Base-by-base conservation (phyloP, 2,888 invertebrate genomes). In the Rhingia campestris region DNA sequence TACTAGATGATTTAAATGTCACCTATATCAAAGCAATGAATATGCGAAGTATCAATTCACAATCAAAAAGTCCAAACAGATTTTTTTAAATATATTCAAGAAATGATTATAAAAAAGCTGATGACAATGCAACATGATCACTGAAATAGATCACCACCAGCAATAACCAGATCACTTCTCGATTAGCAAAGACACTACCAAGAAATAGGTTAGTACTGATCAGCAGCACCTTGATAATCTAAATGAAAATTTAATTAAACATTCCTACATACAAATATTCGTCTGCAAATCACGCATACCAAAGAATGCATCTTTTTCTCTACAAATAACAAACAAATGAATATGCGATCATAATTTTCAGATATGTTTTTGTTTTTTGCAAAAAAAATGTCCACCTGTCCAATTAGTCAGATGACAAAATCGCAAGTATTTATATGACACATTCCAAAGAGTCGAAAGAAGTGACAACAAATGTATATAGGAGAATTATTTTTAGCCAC, bases 401-500 rank as follows among this genome's bases (percentile, higher is more conserved):
- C 81, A 86, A 86, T 86, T 86, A 86, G 86, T 86, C 86, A 86
- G 59, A 79, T 69, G 67, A 72, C 59, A 86, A 59, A 73, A 37
- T 63, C 61, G 59, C 35, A 67, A 67, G 69, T 75, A 73, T 66
- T 66, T 33, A 58, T 35, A 70, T 84, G 84, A 84, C 74, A 84
- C 84, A 84, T 80, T 80, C 84, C 84, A 84, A 66, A 80, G 74
- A 69, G 70, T 66, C 58, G n/a, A n/a, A 49, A 41, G 30, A 66
- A 33, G n/a, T 33, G 53, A 58, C 51, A 70, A 74, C 47, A 59
- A 76, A 49, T 7, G 12, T 9, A 64, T 64, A 45, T 49, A 14
- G 5, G n/a, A 37, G 37, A 22, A 22, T 22, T 84, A 84, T 75
- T 80, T 84, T 80, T 84, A 84, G 80, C 7, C 2, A 22, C 10